phyloP scores from a whole-genome alignment of 2,113 vertebrate species.

The Pachypanchax playfairii region DNA sequence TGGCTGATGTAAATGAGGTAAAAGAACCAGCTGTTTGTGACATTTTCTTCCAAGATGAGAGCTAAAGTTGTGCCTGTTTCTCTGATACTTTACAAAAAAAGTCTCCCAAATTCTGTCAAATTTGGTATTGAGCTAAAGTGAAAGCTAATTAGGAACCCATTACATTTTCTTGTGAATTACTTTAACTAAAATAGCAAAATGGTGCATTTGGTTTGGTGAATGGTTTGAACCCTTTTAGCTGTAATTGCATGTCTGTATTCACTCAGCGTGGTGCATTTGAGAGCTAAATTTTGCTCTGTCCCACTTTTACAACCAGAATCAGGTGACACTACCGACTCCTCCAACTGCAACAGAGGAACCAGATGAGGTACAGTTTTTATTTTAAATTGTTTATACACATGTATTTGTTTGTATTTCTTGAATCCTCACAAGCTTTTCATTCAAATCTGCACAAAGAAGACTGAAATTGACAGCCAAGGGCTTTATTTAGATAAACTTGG shows the following conservation, averaged over 20 bases:
- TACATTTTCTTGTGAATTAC: background rate
- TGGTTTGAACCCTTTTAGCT: background rate
- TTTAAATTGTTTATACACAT: background rate
- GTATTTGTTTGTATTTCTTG: background rate
- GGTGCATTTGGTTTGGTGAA: background rate
- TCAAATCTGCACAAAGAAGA: constrained; percentile 3
- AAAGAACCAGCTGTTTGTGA: background rate
- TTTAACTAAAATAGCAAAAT: background rate
- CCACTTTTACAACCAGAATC: constrained; percentile 34
- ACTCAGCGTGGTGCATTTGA: constrained; percentile 1
- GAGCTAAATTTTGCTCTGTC: constrained; percentile 2
- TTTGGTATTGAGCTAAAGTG: background rate
- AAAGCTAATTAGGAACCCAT: background rate
- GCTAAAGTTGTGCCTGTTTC: background rate
- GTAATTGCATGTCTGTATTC: background rate
- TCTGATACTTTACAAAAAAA: background rate
- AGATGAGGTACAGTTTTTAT: constrained; percentile 60
- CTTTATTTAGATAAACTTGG: constrained; percentile 6
- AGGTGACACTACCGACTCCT: constrained; percentile 25
- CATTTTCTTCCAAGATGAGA: background rate
- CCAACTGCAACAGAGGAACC: constrained; percentile 37
- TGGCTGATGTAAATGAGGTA: constrained; percentile 51
- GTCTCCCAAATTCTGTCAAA: background rate
- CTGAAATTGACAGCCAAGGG: constrained; percentile 35
- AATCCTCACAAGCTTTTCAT: constrained; percentile 44